Base-by-base conservation (phyloP, 2,797 vertebrate species). In the Salarias fasciatus region DNA sequence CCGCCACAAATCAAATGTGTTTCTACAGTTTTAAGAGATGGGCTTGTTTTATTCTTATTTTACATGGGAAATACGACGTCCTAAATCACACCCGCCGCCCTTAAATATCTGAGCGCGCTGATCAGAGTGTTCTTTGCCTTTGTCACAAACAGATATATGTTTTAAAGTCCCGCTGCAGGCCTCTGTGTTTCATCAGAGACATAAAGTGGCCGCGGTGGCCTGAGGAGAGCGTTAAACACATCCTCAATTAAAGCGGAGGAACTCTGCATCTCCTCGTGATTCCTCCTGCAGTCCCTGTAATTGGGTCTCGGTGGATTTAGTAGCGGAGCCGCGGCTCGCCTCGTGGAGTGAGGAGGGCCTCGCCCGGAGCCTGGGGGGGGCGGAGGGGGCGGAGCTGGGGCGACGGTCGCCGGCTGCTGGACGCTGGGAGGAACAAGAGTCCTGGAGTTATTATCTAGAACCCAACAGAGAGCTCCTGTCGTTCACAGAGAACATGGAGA, bases 271-370 rank as follows among this genome's bases (percentile, higher is more conserved):
- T 86, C 46, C 56, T 75, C 53, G 29, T 63, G 69, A 78, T 86
- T 75, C 58, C 61, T 81, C 63, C 76, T 72, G 69, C 83, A 68
- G 78, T 87, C 79, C 68, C 76, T 74, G 84, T 93, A 92, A 92
- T 92, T 92, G 89, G 90, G 85, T 92, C 92, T 89, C 85, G 0
- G 75, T 79, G 92, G 91, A 91, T 85, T 85, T 85, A 9, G 18
- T 24, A 76, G 57, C 52, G 28, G 71, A 75, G 77, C 66, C 80
- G 33, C 11, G n/a, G 66, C 65, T 85, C 74, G 6, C 35, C 33
- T 35, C 35, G 33, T 6, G 33, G 33, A 35, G 33, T 35, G 33
- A 35, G 9, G 35, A 24, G 24, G 18, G 18, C 18, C 18, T 18
- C 18, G 18, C 18, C 18, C 24, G 18, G 18, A 24, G 18, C 18